Percentiles rank a stretch among this genome's conserved stretches.
Evolutionary conservation across 2,797 vertebrate genomes (phyloP).

Genomic region (Naso thynnoides): DNA sequence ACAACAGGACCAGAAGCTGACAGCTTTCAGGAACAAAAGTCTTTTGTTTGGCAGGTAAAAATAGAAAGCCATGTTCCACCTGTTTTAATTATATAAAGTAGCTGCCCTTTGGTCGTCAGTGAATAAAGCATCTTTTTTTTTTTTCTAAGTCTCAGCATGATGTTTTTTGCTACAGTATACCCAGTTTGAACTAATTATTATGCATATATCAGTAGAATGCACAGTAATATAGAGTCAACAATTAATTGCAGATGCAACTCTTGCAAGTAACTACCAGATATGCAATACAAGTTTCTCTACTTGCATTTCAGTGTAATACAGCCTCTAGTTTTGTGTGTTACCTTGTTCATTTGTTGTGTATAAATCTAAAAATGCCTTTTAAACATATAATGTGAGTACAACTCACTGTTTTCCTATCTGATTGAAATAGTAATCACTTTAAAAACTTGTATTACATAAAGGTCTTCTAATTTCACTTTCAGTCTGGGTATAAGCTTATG

Average conservation of each 20-base stretch:
- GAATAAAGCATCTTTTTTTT: background rate
- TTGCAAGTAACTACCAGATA: background rate
- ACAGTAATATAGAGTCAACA: background rate
- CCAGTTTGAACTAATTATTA: background rate
- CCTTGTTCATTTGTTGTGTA: background rate
- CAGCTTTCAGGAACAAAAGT: constrained; percentile 94
- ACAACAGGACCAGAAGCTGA: constrained; percentile 87
- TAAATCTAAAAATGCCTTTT: background rate
- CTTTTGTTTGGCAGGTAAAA: constrained; percentile 89
- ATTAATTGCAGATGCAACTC: background rate
- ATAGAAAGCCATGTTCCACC: background rate
- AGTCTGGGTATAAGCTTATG: background rate
- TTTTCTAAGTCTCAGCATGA: background rate
- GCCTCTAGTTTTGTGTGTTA: background rate
- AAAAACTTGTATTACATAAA: background rate
- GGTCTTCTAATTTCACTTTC: background rate
- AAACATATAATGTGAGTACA: background rate
- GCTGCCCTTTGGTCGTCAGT: background rate
- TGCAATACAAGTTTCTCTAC: too few relatives aligned
- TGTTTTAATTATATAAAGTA: background rate
- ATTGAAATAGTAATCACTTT: background rate
- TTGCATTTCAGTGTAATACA: background rate
- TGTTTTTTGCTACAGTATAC: background rate
- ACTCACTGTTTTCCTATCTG: background rate
- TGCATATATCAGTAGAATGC: background rate